Evolutionary conservation across 2,797 vertebrate species (phyloP).

Genomic region (Peromyscus nudipes): DNA sequence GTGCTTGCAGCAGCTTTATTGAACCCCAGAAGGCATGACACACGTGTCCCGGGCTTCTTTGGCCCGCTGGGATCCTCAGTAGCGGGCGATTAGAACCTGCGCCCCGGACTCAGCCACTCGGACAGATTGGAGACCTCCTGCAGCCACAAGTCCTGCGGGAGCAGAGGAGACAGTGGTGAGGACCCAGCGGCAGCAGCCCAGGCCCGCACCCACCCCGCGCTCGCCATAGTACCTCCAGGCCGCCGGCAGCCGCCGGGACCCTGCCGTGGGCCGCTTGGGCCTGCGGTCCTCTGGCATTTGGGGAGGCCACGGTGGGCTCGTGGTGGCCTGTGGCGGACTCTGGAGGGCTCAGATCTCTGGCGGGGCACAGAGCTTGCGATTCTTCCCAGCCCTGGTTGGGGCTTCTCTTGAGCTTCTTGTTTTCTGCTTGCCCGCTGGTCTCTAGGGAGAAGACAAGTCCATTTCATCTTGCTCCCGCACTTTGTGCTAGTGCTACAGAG

Average conservation of each 20-base stretch:
- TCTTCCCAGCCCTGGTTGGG: background rate
- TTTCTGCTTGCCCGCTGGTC: background rate
- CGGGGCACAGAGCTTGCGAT: background rate
- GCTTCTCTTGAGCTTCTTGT: constrained; percentile 60
- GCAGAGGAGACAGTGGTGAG: background rate
- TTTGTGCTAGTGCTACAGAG: background rate
- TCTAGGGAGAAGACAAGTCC: constrained; percentile 63
- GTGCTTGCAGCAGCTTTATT: constrained; percentile 20
- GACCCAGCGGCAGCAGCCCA: background rate
- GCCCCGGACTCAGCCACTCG: constrained; percentile 77
- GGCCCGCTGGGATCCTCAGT: background rate
- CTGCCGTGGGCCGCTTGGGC: background rate
- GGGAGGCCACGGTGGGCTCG: background rate
- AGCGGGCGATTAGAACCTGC: background rate
- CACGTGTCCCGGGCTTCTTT: background rate
- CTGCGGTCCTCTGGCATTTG: background rate
- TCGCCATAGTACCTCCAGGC: constrained; percentile 45
- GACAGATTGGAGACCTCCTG: constrained; percentile 83
- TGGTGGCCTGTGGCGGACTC: background rate
- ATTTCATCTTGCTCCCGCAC: background rate
- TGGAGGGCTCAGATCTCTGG: background rate
- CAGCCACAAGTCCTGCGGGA: constrained; percentile 82
- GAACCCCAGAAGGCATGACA: background rate
- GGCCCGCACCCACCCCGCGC: background rate
- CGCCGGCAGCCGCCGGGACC: background rate